A percentile compares a stretch with the other conserved stretches of the same genome.
These are phyloP conservation scores for Nesoenas mayeri DNA, from an alignment of 2,113 vertebrate genomes.

Conservation along the genomic window DNA sequence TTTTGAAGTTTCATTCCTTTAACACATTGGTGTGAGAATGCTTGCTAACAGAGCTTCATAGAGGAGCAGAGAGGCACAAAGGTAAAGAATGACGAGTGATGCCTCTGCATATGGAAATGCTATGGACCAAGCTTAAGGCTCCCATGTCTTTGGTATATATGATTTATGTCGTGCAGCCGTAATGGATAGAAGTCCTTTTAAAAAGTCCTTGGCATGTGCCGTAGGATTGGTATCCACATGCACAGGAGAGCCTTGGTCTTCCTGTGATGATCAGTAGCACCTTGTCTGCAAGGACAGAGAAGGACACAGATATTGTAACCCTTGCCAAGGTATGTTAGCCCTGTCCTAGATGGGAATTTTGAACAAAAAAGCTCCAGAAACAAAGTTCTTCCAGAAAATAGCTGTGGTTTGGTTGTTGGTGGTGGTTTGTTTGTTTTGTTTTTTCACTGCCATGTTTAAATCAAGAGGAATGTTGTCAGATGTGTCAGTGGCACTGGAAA, in stretches of 20 bases:
- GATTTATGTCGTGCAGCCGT: neutral
- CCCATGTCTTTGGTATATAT: neutral
- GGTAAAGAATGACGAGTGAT: neutral
- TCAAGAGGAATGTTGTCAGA: neutral
- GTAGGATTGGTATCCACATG: neutral
- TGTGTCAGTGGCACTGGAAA: neutral
- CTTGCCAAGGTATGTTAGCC: rapidly evolving
- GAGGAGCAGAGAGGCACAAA: neutral
- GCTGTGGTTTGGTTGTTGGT: no score
- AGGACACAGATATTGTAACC: neutral
- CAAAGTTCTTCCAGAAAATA: neutral
- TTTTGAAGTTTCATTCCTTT: slow-evolving; percentile 35
- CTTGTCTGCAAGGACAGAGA: neutral
- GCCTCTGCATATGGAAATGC: neutral
- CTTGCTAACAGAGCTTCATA: neutral
- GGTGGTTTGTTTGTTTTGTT: neutral
- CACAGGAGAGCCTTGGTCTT: neutral
- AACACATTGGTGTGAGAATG: slow-evolving; percentile 11
- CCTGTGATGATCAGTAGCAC: neutral
- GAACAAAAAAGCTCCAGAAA: neutral
- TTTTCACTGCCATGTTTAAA: neutral
- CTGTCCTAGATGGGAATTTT: neutral
- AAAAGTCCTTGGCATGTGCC: neutral
- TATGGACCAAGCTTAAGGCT: neutral
- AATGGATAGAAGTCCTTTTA: neutral